Base-by-base conservation (phyloP, 2,888 invertebrate species). In the Eupithecia abbreviata region DNA sequence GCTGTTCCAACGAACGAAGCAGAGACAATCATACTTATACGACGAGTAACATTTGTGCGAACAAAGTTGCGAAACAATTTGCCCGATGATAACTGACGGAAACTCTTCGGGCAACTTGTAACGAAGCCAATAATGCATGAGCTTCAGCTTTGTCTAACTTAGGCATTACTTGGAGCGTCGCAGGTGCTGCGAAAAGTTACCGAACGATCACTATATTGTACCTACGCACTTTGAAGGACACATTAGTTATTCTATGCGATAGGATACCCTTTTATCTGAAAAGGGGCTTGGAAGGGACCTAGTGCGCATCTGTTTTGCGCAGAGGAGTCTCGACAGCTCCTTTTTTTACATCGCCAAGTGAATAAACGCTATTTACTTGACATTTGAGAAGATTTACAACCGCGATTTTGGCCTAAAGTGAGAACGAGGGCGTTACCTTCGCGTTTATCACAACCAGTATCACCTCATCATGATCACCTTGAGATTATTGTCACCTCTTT, bases 91-190 rank as follows among this genome's bases (percentile, higher is more conserved):
- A 73, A 62, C 67, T 51, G 68, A 18, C 41, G 43, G 47, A 69
- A 72, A 68, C 67, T 77, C 75, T 68, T 70, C 70, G 76, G 68
- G 70, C 70, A 75, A 79, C 55, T 77, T 72, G 69, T 81, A 76
- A 77, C 75, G 75, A 80, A 76, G 77, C 75, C 76, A 77, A 81
- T 77, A 77, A 78, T 78, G 71, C 69, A 76, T 74, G 69, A 80
- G 77, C 65, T 71, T 72, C 58, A 71, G 71, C 71, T 77, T 69
- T 71, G 70, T 72, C 70, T 43, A 73, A 78, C 72, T 77, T 62
- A 62, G 45, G 55, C 9, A 77, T 77, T 77, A 79, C 79, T 72
- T 77, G 66, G 67, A 65, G 72, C 68, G 79, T 76, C 41, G 68
- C 79, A 77, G 79, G 78, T 78, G 80, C 77, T 73, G 49, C 66